Evolutionary conservation across 2,113 vertebrate genomes (phyloP), one percentile per base, ranked within the genome.

Genomic region (Eulacestoma nigropectus): DNA sequence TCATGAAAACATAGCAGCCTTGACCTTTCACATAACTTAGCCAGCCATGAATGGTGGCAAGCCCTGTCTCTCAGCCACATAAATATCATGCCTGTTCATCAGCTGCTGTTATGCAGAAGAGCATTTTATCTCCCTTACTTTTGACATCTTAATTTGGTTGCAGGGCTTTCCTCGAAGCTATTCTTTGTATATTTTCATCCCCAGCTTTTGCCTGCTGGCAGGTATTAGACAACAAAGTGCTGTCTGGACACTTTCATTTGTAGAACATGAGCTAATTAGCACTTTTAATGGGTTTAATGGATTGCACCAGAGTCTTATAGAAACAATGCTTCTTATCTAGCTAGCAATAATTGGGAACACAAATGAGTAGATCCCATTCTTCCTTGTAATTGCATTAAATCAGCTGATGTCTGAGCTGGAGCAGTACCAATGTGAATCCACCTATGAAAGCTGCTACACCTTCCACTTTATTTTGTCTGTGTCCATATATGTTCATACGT

Each of bases 11-110:
- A 96, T 79, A 86, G 81, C 70, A 93, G 94, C 95, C 95, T 96
- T 96, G 97, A 97, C 95, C 97, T 97, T 94, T 94, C 84, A 80
- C 80, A 90, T 96, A 96, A 86, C 95, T 97, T 44, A 50, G 90
- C 52, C 79, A 88, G 46, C 37, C 85, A 89, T 95, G 95, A 97
- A 97, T 93, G 94, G 94, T 95, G 90, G 91, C 84, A 92, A 87
- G 89, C 90, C 65, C 72, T 92, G 81, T 95, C 53, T 76, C 86
- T 19, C 49, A 69, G 88, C 64, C 82, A 90, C 93, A 95, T 90
- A 77, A 84, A 96, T 97, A 96, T 97, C 84, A 89, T 96, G 95
- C 90, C 94, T 96, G 50, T 89, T 94, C 84, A 88, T 96, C 96
- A 96, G 94, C 96, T 97, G 94, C 91, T 87, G 55, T 89, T 85